Conservation (phyloP, 1,140 invertebrate genomes). For the Choristoneura fumiferana region DNA sequence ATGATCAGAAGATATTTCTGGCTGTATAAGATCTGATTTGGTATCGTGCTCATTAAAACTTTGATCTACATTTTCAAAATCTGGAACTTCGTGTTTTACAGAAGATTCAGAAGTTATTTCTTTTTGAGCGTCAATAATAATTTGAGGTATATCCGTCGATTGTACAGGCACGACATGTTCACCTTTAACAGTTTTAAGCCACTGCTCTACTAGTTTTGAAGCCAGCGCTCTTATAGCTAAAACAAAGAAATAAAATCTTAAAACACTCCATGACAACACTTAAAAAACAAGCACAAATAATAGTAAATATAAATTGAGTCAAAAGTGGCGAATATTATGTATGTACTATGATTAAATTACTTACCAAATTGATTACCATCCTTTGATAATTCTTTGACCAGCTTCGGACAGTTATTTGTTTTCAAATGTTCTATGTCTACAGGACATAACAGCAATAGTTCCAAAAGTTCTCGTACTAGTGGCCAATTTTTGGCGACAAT, state of each 20-base stretch:
- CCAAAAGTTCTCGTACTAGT: constrained; percentile 90
- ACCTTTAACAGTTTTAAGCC: constrained; percentile 91
- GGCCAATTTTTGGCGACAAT: constrained; percentile 91
- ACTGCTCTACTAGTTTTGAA: constrained; percentile 91
- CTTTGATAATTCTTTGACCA: constrained; percentile 93
- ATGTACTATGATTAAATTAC: constrained; percentile 35
- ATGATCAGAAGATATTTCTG: constrained; percentile 22
- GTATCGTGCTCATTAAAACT: constrained; percentile 23
- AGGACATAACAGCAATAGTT: constrained; percentile 89
- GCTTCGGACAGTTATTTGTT: constrained; percentile 93
- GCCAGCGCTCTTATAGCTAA: constrained; percentile 86
- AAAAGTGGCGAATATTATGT: too few species aligned
- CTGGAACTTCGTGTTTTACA: neutral
- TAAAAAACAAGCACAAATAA: too few species aligned
- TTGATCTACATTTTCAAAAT: constrained; percentile 27
- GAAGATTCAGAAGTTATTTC: constrained; percentile 36
- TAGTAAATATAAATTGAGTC: too few species aligned
- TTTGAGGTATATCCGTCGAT: constrained; percentile 56
- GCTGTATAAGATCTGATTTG: constrained; percentile 11
- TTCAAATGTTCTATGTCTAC: constrained; percentile 94
- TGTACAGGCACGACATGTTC: constrained; percentile 72
- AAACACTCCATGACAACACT: too few species aligned
- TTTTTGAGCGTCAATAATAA: constrained; percentile 46
- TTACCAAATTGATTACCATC: constrained; percentile 88
- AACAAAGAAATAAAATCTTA: constrained; percentile 50